Conservation (phyloP, 2,888 invertebrate species). For the Melinaea marsaeus region DNA sequence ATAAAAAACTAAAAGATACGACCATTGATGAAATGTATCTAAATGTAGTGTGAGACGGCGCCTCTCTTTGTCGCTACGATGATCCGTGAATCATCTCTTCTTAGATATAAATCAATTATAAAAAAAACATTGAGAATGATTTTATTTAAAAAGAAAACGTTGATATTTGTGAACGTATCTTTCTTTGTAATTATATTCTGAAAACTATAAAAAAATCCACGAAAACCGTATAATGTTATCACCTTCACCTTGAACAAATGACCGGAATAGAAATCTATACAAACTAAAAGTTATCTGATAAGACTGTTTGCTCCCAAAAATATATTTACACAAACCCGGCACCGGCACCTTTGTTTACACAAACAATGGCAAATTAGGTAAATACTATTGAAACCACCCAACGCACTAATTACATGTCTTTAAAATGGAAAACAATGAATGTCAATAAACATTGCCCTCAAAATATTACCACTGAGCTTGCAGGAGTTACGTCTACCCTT, state of each 20-base stretch:
- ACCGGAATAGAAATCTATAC: conserved; percentile 22
- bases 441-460: conserved; percentile 8
- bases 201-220: background rate
- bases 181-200: background rate
- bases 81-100: conserved; percentile 43
- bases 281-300: conserved; percentile 44
- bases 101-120: background rate
- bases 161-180: too few relatives aligned
- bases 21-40: conserved; percentile 61
- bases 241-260: conserved; percentile 15
- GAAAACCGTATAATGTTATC: conserved; percentile 19
- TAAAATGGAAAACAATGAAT: conserved; percentile 23
- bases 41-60: conserved; percentile 59
- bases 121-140: background rate
- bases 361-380: conserved; percentile 52
- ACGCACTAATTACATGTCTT: conserved; percentile 14
- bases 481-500: conserved; percentile 6
- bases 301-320: conserved; percentile 35
- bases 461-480: background rate
- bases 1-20: conserved; percentile 37
- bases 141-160: too few relatives aligned
- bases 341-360: conserved; percentile 48
- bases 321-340: conserved; percentile 32
- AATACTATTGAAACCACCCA: conserved; percentile 45
- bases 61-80: conserved; percentile 51